Base-by-base conservation (phyloP, 2,888 invertebrate species). In the Chironomus tentans region DNA sequence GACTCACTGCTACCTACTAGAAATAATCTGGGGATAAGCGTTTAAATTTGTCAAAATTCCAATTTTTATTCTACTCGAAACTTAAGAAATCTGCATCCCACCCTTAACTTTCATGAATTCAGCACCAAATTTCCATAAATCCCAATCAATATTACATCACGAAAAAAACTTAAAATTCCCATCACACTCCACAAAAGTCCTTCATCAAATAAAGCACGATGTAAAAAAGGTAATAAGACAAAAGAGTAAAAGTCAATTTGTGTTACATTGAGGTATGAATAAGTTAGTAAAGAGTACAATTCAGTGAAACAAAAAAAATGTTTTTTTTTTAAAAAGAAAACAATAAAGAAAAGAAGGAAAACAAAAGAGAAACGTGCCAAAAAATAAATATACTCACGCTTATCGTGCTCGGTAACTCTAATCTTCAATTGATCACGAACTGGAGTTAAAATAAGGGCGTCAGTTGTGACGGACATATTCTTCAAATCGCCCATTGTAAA, bases 401-500 rank as follows among this genome's bases (percentile, higher is more conserved):
- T 91, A 82, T 90, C 89, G 79, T 88, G 87, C 84, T 93, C 93
- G 82, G 90, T 91, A 79, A 94, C 88, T 78, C 88, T 88, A 79
- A 94, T 85, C 80, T 89, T 87, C 70, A 94, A 86, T 2, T 87
- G 88, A 82, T 92, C 92, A 79, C 93, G 88, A 78, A 89, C 87
- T 1, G 92, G 89, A 48, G 91, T 90, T 79, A 94, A 83, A 70
- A 88, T 86, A 80, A 91, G 86, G 73, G 89, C 88, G 80, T 90
- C 90, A 80, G 90, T 90, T n/a, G 89, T 89, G 13, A 21, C 7
- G n/a, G 68, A 56, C 78, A 91, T 84, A 79, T 87, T 85, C 81
- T 89, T 90, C 78, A 94, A 85, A 81, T 92, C 90, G 77, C 92
- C 91, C 87, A 95, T 92, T 77, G 92, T 92, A 82, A 89, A 92